Conservation (phyloP, 1,140 invertebrate species). For the Camponotus pennsylvanicus region DNA sequence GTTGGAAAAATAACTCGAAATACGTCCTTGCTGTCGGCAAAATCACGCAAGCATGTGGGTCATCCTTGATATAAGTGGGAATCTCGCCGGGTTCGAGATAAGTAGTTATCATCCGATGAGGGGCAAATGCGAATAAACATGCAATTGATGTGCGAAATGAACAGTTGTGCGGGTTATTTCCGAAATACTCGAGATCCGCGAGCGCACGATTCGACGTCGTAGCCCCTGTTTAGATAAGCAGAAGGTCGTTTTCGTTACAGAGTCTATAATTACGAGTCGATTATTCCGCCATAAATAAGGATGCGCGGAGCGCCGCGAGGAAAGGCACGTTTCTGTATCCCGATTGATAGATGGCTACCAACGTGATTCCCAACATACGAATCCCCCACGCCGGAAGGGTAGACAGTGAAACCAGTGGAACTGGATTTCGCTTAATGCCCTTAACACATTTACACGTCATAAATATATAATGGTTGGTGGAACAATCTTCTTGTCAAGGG, state of each 20-base stretch:
- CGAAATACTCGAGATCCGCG: constrained; percentile 43
- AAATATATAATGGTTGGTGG: constrained; percentile 51
- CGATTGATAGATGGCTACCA: constrained; percentile 61
- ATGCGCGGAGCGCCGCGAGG: constrained; percentile 49
- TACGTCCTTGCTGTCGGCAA: constrained; percentile 46
- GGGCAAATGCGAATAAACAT: constrained; percentile 50
- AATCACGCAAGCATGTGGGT: constrained; percentile 20
- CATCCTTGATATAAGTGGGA: neutral
- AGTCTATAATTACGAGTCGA: constrained; percentile 83
- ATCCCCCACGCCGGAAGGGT: constrained; percentile 69
- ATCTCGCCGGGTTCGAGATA: constrained; percentile 13
- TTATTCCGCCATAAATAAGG: constrained; percentile 84
- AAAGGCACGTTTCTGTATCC: constrained; percentile 50
- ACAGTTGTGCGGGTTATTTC: constrained; percentile 48
- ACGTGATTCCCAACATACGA: constrained; percentile 74
- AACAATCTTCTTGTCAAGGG: constrained; percentile 38
- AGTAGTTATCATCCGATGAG: constrained; percentile 35
- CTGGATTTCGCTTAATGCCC: constrained; percentile 69
- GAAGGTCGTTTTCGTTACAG: constrained; percentile 73
- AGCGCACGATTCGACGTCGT: neutral
- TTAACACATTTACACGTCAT: constrained; percentile 49
- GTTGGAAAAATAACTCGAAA: neutral
- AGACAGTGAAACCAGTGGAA: constrained; percentile 73
- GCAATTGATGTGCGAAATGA: constrained; percentile 53
- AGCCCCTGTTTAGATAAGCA: constrained; percentile 56